Evolutionary conservation across 2,888 invertebrate species (phyloP).

Genomic region (Saturnia japonica): DNA sequence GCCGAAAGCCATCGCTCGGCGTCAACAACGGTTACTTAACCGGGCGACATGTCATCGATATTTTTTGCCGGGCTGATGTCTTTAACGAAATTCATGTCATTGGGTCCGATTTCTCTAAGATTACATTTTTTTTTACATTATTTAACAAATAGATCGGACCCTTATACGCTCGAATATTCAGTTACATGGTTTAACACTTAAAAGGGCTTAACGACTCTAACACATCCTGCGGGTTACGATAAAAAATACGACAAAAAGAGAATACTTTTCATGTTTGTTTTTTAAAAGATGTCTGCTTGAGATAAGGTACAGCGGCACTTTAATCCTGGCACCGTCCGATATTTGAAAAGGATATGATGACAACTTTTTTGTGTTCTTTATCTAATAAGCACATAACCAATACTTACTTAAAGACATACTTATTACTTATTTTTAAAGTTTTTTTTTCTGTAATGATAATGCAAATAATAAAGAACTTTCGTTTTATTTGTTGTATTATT

Average conservation of each 20-base stretch:
- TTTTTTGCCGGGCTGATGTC: conserved; percentile 77
- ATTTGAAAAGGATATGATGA: conserved; percentile 82
- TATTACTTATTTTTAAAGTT: conserved; percentile 37
- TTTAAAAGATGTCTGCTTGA: conserved; percentile 81
- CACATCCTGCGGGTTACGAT: conserved; percentile 82
- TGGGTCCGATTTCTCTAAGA: conserved; percentile 79
- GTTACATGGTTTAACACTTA: conserved; percentile 83
- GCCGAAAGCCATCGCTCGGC: conserved; percentile 52
- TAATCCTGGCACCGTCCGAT: conserved; percentile 79
- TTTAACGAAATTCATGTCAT: conserved; percentile 80
- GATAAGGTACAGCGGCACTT: conserved; percentile 80
- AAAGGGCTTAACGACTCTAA: conserved; percentile 82
- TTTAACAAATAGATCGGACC: conserved; percentile 81
- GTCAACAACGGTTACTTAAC: conserved; percentile 64
- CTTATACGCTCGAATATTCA: conserved; percentile 80
- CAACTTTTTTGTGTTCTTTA: conserved; percentile 76
- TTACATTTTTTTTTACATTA: conserved; percentile 76
- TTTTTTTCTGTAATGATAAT: conserved; percentile 38
- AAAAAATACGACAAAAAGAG: conserved; percentile 79
- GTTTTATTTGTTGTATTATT: conserved; percentile 4
- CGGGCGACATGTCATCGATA: conserved; percentile 72
- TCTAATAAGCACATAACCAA: conserved; percentile 75
- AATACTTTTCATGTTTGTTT: conserved; percentile 80
- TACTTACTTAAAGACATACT: conserved; percentile 54
- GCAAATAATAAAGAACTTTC: conserved; percentile 37